Conservation (phyloP, 2,888 invertebrate genomes). For the Synergus japonicus region DNA sequence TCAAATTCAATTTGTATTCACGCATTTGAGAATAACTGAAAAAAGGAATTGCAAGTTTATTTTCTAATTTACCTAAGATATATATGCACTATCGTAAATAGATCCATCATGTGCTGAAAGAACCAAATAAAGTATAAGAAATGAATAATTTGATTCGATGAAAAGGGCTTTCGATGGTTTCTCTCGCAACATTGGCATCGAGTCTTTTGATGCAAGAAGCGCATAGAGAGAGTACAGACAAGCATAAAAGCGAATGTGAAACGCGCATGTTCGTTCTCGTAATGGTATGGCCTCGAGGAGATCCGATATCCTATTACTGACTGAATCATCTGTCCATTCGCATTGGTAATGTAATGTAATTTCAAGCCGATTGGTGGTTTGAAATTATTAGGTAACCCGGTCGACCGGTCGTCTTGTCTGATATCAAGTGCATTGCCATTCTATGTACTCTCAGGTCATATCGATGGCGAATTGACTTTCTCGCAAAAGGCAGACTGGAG, state of each 20-base stretch:
- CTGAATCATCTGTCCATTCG: constrained; percentile 49
- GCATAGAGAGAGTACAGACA: neutral
- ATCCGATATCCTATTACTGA: constrained; percentile 35
- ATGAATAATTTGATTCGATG: constrained; percentile 29
- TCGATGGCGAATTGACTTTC: constrained; percentile 33
- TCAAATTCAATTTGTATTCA: too few relatives aligned
- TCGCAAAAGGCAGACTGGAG: constrained; percentile 1
- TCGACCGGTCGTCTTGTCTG: constrained; percentile 57
- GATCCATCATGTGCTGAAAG: neutral
- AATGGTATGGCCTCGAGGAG: constrained; percentile 29
- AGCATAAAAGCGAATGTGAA: constrained; percentile 30
- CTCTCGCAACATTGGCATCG: constrained; percentile 9
- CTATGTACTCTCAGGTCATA: constrained; percentile 26
- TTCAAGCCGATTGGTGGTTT: constrained; percentile 49
- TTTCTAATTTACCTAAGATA: neutral
- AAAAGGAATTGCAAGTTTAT: neutral
- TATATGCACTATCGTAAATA: neutral
- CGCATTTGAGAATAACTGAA: neutral
- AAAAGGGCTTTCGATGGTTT: constrained; percentile 32
- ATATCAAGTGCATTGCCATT: constrained; percentile 40
- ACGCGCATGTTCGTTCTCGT: constrained; percentile 18
- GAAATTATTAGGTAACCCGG: constrained; percentile 67
- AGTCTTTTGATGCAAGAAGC: constrained; percentile 18
- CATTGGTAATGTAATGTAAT: constrained; percentile 61
- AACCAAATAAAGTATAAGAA: constrained; percentile 4